These are phyloP conservation scores for Schizaphis graminum DNA, from an alignment of 2,888 invertebrate species.

Conservation along the genomic window DNA sequence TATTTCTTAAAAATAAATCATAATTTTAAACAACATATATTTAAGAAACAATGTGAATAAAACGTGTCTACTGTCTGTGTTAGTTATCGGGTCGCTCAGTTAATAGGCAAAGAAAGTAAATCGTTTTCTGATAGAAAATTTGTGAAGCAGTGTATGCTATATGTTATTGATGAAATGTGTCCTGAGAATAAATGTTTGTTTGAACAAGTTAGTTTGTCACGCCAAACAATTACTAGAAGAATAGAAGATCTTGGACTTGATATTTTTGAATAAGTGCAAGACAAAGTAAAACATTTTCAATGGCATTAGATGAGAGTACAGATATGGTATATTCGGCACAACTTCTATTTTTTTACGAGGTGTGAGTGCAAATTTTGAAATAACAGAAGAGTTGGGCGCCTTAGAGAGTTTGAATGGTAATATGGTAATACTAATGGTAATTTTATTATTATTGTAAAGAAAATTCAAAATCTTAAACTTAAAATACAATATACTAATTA, in stretches of 20 bases:
- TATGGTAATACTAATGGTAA: too few species aligned
- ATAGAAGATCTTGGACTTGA: slow-evolving; percentile 50
- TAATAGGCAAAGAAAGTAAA: slow-evolving; percentile 38
- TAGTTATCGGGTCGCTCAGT: slow-evolving; percentile 33
- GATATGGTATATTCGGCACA: neutral
- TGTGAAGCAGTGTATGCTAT: slow-evolving; percentile 42
- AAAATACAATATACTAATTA: too few species aligned
- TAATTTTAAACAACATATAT: neutral
- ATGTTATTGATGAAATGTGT: slow-evolving; percentile 43
- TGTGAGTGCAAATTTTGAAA: too few species aligned
- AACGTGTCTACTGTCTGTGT: slow-evolving; percentile 2
- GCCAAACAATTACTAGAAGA: slow-evolving; percentile 45
- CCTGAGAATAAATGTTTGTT: slow-evolving; percentile 44
- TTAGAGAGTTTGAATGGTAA: neutral
- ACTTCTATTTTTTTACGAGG: too few species aligned
- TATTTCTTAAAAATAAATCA: slow-evolving; percentile 7
- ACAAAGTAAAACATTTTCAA: neutral
- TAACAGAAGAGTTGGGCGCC: too few species aligned
- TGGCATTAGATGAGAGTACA: slow-evolving; percentile 22
- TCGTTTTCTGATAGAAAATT: slow-evolving; percentile 44
- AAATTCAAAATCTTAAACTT: too few species aligned
- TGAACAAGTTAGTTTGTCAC: slow-evolving; percentile 50
- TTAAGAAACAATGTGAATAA: neutral
- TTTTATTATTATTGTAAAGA: too few species aligned
- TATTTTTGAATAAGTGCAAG: neutral